These are phyloP conservation scores for Diachasma alloeum DNA, from an alignment of 1,140 invertebrate genomes.

Conservation along the genomic window DNA sequence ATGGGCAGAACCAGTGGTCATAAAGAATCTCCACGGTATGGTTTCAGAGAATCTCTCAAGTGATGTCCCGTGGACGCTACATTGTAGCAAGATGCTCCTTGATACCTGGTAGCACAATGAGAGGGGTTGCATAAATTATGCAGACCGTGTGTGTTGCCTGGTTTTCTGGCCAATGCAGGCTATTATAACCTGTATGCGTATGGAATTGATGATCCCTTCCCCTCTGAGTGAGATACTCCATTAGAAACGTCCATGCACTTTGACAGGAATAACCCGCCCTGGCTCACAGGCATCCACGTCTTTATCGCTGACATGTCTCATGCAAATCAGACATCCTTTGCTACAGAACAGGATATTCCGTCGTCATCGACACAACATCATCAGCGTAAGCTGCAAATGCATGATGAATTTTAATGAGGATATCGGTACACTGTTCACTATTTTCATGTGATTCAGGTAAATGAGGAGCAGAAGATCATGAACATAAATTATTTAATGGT, in stretches of 20 bases:
- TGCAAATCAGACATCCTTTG: slow-evolving; percentile 50
- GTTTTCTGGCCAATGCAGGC: too few relatives aligned
- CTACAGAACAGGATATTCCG: slow-evolving; percentile 43
- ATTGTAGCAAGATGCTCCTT: neutral
- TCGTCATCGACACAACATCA: neutral
- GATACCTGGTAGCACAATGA: neutral
- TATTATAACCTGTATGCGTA: too few relatives aligned
- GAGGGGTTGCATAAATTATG: neutral
- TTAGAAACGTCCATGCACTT: too few relatives aligned
- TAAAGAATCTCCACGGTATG: neutral
- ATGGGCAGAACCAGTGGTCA: neutral
- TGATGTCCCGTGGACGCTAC: neutral
- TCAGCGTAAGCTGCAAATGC: neutral
- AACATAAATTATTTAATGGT: neutral
- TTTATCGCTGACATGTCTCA: slow-evolving; percentile 58
- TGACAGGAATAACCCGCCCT: neutral
- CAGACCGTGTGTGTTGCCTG: neutral
- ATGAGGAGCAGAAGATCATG: neutral
- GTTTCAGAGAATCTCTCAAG: neutral
- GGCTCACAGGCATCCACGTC: slow-evolving; percentile 51
- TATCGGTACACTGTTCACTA: neutral
- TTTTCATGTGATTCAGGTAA: neutral
- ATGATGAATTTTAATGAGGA: neutral
- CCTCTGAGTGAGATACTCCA: too few relatives aligned
- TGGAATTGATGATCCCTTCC: too few relatives aligned